Evolutionary conservation across 2,888 invertebrate species (phyloP).

Genomic region (Timandra comae): DNA sequence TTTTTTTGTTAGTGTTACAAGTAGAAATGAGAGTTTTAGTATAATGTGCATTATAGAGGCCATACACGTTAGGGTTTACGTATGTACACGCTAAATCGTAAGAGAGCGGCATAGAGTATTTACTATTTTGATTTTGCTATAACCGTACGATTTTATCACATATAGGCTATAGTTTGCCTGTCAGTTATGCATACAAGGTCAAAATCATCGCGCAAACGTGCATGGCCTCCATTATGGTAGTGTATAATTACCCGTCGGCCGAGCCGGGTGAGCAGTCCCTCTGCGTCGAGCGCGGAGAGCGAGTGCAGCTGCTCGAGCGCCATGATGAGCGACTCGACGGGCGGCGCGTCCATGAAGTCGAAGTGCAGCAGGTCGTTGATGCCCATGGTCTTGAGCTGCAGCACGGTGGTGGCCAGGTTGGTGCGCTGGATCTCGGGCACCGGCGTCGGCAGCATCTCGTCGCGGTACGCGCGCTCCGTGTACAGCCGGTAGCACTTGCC

Average conservation of each 20-base stretch:
- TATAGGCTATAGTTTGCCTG: too few species aligned
- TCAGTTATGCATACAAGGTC: too few species aligned
- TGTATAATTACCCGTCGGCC: slow-evolving; percentile 79
- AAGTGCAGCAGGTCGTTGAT: slow-evolving; percentile 98
- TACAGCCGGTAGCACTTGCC: slow-evolving; percentile 98
- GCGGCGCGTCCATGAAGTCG: slow-evolving; percentile 99
- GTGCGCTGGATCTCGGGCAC: slow-evolving; percentile 99
- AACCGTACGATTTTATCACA: too few species aligned
- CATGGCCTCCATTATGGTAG: too few species aligned
- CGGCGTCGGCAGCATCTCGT: slow-evolving; percentile 98
- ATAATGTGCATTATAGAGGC: too few species aligned
- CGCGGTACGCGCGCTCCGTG: slow-evolving; percentile 97
- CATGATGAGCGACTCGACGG: slow-evolving; percentile 97
- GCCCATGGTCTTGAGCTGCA: slow-evolving; percentile 99
- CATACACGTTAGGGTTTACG: too few species aligned
- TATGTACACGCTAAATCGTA: too few species aligned
- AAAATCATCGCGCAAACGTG: too few species aligned
- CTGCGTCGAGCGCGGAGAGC: slow-evolving; percentile 96
- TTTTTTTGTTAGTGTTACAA: too few species aligned
- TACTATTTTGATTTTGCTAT: too few species aligned
- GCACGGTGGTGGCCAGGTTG: slow-evolving; percentile 94
- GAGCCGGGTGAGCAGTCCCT: slow-evolving; percentile 88
- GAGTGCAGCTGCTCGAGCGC: slow-evolving; percentile 98
- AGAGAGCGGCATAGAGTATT: too few species aligned
- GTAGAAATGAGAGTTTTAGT: too few species aligned